These are phyloP conservation scores for Cavia aperea DNA, from an alignment of 2,113 vertebrate species.

Conservation along the genomic window DNA sequence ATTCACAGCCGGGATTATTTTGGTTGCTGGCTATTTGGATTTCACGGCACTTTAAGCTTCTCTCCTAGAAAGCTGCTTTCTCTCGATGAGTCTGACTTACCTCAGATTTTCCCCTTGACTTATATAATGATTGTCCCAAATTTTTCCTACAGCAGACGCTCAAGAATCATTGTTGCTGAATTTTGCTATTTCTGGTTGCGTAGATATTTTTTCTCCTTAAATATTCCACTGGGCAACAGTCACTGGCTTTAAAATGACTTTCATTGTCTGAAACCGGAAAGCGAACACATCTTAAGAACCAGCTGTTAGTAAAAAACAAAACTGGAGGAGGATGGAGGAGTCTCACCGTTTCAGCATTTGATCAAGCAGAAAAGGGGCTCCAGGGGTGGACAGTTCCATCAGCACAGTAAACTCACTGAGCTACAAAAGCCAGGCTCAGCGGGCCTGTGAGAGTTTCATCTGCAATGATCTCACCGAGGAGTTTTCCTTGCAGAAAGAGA, in stretches of 20 bases:
- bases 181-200: neutral
- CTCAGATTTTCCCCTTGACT: neutral
- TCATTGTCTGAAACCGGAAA: conserved; percentile 44
- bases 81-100: conserved; percentile 10
- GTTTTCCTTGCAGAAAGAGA: neutral
- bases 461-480: neutral
- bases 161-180: conserved; percentile 1
- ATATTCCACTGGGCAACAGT: neutral
- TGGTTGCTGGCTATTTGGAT: neutral
- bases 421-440: neutral
- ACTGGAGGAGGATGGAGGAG: neutral
- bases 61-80: neutral
- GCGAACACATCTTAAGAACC: neutral
- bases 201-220: conserved; percentile 22
- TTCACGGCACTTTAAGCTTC: neutral
- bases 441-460: neutral
- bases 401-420: neutral
- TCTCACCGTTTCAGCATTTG: neutral
- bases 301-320: neutral
- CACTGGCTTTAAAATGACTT: conserved; percentile 3
- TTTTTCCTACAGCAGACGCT: conserved; percentile 27
- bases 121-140: neutral
- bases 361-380: neutral
- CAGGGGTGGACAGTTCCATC: neutral
- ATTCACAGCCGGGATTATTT: neutral